phyloP scores from a whole-genome alignment of 2,888 invertebrate genomes.

The Cephus runcator region DNA sequence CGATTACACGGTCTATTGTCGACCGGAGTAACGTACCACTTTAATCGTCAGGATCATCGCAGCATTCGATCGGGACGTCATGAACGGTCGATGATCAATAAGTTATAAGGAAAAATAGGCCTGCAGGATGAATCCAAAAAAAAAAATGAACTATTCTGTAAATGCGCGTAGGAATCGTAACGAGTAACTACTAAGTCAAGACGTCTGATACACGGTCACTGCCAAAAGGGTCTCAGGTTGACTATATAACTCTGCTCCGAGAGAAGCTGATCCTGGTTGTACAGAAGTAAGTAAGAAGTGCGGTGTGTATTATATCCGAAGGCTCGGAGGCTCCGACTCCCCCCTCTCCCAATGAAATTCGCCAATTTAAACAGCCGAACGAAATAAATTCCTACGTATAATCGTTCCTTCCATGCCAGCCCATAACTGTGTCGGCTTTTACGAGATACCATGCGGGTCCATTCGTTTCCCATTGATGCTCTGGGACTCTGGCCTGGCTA shows the following conservation, averaged over 20 bases:
- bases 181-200: not conserved
- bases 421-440: slow-evolving; percentile 14
- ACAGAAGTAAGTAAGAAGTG: not conserved
- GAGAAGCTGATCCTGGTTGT: not conserved
- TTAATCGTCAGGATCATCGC: not conserved
- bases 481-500: not conserved
- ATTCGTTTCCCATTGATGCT: slow-evolving; percentile 12
- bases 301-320: not conserved
- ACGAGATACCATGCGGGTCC: slow-evolving; percentile 22
- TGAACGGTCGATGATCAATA: not conserved
- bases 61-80: not conserved
- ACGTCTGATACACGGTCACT: not conserved
- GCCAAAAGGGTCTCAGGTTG: not conserved
- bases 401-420: slow-evolving; percentile 4
- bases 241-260: not conserved
- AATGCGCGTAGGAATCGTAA: slow-evolving; percentile 1
- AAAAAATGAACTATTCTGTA: not conserved
- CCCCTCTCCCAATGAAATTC: slow-evolving; percentile 17
- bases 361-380: slow-evolving; percentile 20
- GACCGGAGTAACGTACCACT: not conserved
- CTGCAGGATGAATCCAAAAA: too few species aligned
- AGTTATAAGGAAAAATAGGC: not conserved
- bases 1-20: not conserved
- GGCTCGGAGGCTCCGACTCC: slow-evolving; percentile 5
- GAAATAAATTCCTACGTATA: slow-evolving; percentile 24